Evolutionary conservation across 2,888 invertebrate species (phyloP).

Genomic region (Scaptomyza cyrtandrae): DNA sequence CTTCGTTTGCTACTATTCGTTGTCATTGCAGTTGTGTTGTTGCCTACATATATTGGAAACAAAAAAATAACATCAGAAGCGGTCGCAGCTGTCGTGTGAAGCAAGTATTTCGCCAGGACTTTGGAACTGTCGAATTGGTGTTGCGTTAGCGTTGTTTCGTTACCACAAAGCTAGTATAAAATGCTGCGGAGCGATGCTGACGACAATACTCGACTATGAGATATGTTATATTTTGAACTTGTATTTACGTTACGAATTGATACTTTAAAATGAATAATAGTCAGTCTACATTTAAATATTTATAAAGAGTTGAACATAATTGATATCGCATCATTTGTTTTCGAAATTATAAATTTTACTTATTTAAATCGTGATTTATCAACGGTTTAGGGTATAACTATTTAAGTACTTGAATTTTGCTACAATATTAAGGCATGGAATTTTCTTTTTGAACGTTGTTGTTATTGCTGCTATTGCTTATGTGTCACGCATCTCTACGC

Average conservation of each 20-base stretch:
- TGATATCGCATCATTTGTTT: too few species aligned
- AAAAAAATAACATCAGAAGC: conserved; percentile 24
- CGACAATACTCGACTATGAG: conserved; percentile 18
- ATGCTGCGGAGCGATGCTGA: neutral
- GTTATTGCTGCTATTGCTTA: conserved; percentile 32
- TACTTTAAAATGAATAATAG: too few species aligned
- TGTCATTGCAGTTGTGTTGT: conserved; percentile 15
- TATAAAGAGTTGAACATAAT: too few species aligned
- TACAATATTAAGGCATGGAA: conserved; percentile 11
- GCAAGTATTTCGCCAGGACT: conserved; percentile 41
- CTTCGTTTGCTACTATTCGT: neutral
- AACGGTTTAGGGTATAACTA: conserved; percentile 7
- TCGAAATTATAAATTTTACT: too few species aligned
- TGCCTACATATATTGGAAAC: conserved; percentile 46
- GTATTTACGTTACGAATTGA: too few species aligned
- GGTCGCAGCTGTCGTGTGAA: conserved; percentile 48
- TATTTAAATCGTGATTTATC: too few species aligned
- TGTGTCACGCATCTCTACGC: conserved; percentile 39
- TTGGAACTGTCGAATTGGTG: conserved; percentile 31
- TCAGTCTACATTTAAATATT: too few species aligned
- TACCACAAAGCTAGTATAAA: conserved; percentile 9
- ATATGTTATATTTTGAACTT: neutral
- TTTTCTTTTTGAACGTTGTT: conserved; percentile 18
- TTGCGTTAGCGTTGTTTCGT: neutral
- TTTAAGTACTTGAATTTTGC: conserved; percentile 9